Conservation (phyloP, 2,113 vertebrate genomes). For the Pogonocichla stellata region DNA sequence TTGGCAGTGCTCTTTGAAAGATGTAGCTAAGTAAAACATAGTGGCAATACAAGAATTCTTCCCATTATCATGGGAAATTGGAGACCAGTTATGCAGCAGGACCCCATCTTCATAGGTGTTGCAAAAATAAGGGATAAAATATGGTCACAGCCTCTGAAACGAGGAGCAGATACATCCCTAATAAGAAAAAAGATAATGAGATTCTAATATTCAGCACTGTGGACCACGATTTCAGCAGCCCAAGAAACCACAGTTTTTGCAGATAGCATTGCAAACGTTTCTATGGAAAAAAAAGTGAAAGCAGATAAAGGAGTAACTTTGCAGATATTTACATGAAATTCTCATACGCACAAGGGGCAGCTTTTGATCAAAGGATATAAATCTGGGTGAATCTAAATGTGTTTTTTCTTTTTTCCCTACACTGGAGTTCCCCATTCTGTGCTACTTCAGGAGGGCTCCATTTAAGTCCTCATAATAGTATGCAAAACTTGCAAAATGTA, state of each 20-base stretch:
- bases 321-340: constrained; percentile 59
- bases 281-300: constrained; percentile 15
- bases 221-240: neutral
- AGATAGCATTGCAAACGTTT: constrained; percentile 13
- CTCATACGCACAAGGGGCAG: constrained; percentile 53
- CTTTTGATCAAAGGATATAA: constrained; percentile 63
- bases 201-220: neutral
- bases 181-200: neutral
- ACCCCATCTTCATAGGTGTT: neutral
- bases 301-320: constrained; percentile 39
- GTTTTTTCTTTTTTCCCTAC: accelerated
- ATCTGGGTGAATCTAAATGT: constrained; percentile 62
- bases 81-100: neutral
- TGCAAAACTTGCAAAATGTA: constrained; percentile 11
- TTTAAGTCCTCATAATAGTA: constrained; percentile 22
- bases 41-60: neutral
- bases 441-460: neutral
- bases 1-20: constrained; percentile 14
- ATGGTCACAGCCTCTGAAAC: neutral
- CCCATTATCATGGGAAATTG: neutral
- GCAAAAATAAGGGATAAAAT: neutral
- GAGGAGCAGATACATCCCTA: neutral
- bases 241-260: neutral
- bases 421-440: neutral
- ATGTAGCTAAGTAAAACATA: neutral